phyloP scores from a whole-genome alignment of 2,888 invertebrate species.

The Linnaemya vulpina region DNA sequence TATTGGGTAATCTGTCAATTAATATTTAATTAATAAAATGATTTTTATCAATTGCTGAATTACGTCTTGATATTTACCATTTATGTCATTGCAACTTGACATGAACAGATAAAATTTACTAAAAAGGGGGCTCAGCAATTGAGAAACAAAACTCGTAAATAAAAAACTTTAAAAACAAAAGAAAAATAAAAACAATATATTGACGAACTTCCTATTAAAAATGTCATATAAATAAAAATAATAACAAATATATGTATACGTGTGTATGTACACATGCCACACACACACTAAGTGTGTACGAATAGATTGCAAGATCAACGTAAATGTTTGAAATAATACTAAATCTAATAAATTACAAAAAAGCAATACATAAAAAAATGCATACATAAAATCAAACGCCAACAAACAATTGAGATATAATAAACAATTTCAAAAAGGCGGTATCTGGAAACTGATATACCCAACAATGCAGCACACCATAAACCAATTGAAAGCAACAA shows the following conservation, averaged over 20 bases:
- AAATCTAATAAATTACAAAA: conserved; percentile 80
- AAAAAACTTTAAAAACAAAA: too few species aligned
- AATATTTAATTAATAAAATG: too few species aligned
- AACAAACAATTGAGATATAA: conserved; percentile 72
- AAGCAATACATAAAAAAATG: conserved; percentile 43
- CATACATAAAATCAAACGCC: conserved; percentile 52
- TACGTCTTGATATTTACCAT: too few species aligned
- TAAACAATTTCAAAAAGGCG: conserved; percentile 80
- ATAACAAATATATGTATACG: background rate
- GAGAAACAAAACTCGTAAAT: too few species aligned
- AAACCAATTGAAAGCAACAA: conserved; percentile 44
- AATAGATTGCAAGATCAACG: conserved; percentile 74
- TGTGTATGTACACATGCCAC: background rate
- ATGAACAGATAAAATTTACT: conserved; percentile 17
- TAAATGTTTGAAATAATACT: conserved; percentile 80
- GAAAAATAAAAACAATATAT: conserved; percentile 10
- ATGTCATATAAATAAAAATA: conserved; percentile 41
- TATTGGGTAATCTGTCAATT: too few species aligned
- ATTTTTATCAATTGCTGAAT: too few species aligned
- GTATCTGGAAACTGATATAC: conserved; percentile 73
- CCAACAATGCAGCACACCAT: conserved; percentile 72
- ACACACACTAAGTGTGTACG: background rate
- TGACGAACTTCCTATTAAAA: conserved; percentile 61
- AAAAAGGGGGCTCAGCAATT: background rate
- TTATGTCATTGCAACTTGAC: background rate